Conservation (phyloP, 2,888 invertebrate genomes). For the Chloroclystis v-ata region DNA sequence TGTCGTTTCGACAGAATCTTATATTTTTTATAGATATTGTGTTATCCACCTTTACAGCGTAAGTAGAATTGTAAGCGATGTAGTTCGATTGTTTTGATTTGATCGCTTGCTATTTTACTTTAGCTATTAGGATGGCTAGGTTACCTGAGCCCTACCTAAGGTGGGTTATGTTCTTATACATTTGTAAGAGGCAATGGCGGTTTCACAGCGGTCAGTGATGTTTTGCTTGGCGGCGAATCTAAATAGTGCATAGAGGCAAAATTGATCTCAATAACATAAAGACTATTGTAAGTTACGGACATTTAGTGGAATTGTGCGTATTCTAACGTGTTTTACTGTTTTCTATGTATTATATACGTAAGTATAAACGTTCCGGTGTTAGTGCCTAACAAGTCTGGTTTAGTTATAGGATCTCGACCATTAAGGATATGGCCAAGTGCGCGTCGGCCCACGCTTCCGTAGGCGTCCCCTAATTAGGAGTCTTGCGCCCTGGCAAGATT, state of each 20-base stretch:
- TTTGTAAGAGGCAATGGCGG: constrained; percentile 29
- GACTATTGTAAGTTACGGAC: constrained; percentile 65
- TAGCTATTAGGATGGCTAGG: background rate
- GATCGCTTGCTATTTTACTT: constrained; percentile 6
- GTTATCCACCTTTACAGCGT: background rate
- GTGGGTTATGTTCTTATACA: background rate
- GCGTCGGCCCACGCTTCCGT: constrained; percentile 40
- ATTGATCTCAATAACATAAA: constrained; percentile 75
- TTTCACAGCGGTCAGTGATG: constrained; percentile 26
- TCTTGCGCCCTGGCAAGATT: constrained; percentile 52
- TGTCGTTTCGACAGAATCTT: constrained; percentile 32
- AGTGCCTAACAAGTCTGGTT: constrained; percentile 73
- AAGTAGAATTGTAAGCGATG: constrained; percentile 10
- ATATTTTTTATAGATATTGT: constrained; percentile 5
- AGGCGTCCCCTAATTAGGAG: constrained; percentile 42
- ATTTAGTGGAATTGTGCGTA: constrained; percentile 74
- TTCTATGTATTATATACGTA: constrained; percentile 69
- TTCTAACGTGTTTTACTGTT: constrained; percentile 64
- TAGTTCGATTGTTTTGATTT: constrained; percentile 6
- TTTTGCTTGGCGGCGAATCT: constrained; percentile 45
- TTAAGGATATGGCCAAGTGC: constrained; percentile 54
- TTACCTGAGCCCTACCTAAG: too few relatives aligned
- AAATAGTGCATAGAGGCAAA: constrained; percentile 65
- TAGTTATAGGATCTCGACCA: constrained; percentile 59
- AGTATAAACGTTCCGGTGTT: constrained; percentile 57